Evolutionary conservation across 1,140 invertebrate genomes (phyloP).

Genomic region (Hestina assimilis): DNA sequence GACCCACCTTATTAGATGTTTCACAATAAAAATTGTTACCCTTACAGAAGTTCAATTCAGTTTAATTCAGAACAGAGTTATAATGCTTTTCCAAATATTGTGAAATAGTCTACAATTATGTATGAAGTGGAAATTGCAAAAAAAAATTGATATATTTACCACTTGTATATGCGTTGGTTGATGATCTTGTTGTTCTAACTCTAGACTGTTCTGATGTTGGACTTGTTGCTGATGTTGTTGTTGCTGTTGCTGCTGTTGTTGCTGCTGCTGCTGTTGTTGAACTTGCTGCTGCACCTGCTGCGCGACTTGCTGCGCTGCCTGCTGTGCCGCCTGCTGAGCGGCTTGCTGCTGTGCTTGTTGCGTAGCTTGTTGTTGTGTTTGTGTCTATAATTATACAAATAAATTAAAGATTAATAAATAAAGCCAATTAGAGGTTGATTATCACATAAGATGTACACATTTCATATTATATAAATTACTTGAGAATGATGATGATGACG

Average conservation of each 20-base stretch:
- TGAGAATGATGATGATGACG: too few relatives aligned
- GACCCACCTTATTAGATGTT: too few relatives aligned
- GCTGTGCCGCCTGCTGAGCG: constrained; percentile 48
- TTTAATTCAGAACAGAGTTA: too few relatives aligned
- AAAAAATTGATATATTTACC: too few relatives aligned
- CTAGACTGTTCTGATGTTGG: constrained; percentile 50
- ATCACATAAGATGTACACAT: too few relatives aligned
- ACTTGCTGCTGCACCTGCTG: constrained; percentile 56
- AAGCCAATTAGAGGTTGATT: too few relatives aligned
- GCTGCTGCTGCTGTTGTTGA: constrained; percentile 47
- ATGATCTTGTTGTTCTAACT: constrained; percentile 50
- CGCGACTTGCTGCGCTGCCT: constrained; percentile 49
- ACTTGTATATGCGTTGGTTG: constrained; percentile 70
- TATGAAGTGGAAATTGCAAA: too few relatives aligned
- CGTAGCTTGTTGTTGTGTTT: constrained; percentile 49
- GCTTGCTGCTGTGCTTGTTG: constrained; percentile 48
- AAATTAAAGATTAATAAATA: neutral
- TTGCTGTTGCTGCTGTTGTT: constrained; percentile 53
- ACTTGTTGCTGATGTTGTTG: constrained; percentile 28
- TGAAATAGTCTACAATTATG: too few relatives aligned
- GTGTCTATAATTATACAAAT: constrained; percentile 32
- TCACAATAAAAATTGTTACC: too few relatives aligned
- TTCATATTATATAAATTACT: too few relatives aligned
- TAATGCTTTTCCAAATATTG: too few relatives aligned
- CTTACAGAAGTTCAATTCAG: too few relatives aligned